Conservation (phyloP, 2,113 vertebrate species). For the Erythrocercus mccallii region DNA sequence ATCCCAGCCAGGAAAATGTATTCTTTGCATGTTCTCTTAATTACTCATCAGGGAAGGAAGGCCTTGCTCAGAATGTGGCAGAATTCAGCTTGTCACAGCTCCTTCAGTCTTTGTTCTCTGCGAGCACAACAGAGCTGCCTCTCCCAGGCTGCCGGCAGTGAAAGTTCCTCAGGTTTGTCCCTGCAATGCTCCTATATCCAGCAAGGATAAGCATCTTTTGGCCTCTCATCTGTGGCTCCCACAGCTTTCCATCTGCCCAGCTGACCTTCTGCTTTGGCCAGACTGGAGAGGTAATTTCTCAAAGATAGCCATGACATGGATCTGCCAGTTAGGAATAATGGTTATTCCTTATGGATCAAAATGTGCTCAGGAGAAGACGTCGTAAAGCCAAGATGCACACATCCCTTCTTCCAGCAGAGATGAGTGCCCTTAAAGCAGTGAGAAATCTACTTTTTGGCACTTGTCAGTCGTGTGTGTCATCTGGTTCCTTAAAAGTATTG, state of each 20-base stretch:
- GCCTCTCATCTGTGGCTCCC: not conserved
- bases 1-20: not conserved
- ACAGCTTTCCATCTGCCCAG: not conserved
- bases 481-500: not conserved
- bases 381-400: not conserved
- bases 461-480: not conserved
- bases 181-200: fast-evolving
- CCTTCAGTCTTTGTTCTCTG: not conserved
- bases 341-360: not conserved
- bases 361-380: not conserved
- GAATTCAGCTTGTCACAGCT: not conserved
- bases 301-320: not conserved
- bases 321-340: not conserved
- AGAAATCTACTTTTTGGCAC: not conserved
- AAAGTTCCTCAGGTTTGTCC: not conserved
- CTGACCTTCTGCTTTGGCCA: not conserved
- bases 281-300: not conserved
- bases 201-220: not conserved
- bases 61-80: not conserved
- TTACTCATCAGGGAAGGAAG: not conserved
- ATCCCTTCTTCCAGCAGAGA: not conserved
- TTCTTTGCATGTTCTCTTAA: not conserved
- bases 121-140: not conserved
- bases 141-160: fast-evolving
- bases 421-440: not conserved